Evolutionary conservation across 1,140 invertebrate genomes (phyloP), one percentile per base, ranked within the genome.

Genomic region (Antheraea pernyi): DNA sequence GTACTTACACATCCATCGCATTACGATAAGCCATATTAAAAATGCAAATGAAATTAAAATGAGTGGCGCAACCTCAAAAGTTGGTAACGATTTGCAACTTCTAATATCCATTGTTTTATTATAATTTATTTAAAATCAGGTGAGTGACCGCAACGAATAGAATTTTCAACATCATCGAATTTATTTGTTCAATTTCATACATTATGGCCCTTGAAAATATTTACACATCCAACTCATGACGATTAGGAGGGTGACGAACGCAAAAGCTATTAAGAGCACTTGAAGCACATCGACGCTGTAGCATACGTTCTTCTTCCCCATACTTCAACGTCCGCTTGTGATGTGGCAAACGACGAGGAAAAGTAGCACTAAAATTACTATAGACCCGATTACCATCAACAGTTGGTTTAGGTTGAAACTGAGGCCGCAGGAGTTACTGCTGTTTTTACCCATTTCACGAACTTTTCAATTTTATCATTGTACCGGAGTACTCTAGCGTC

Each of bases 181-280:
- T 30, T 4, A 30, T 30, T 30, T 30, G 22, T 30, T 30, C 22
- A 1, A 30, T 30, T 30, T 30, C 22, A 30, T 30, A 30, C 22
- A 30, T 71, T 76, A 81, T 11, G 76, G 72, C 8, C 76, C 65
- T 76, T 82, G 75, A 42, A 86, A 86, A 60, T 86, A 84, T 72
- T 87, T 89, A 68, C 84, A 87, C 82, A 89, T 84, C 85, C 86
- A 89, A 62, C 79, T 86, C 73, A 87, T 78, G 6, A 84, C 77
- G 30, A 87, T 70, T 0, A 87, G 74, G 8, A 89, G 68, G 0
- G 82, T 85, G 0, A 87, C 83, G 39, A 87, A 87, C 0, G 82
- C 85, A 48, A 89, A 83, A 0, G 82, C 81, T 5, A 86, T 83
- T 0, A 87, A 58, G 2, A 87, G 18, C 7, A 86, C 30, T 79